Evolutionary conservation across 2,888 invertebrate species (phyloP).

Genomic region (Heterodera filipjevi): DNA sequence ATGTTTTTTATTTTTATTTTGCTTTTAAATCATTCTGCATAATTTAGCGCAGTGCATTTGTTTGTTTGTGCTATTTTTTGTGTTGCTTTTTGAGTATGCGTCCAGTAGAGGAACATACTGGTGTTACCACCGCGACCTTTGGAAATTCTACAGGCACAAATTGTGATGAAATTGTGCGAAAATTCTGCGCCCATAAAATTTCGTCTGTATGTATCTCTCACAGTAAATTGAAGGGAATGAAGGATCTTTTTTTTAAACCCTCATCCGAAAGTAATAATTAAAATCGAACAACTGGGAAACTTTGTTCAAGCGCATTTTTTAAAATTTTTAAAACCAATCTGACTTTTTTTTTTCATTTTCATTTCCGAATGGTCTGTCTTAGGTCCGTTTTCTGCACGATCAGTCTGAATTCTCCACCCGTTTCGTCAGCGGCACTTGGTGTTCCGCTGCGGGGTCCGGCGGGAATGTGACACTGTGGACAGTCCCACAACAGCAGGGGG

Average conservation of each 20-base stretch:
- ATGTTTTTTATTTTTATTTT: too few species aligned
- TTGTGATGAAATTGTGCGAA: not conserved
- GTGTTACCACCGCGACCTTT: not conserved
- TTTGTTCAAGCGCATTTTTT: too few species aligned
- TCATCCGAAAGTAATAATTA: too few species aligned
- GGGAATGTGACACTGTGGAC: not conserved
- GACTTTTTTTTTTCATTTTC: too few species aligned
- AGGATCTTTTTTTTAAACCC: too few species aligned
- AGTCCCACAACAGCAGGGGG: not conserved
- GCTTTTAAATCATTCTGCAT: too few species aligned
- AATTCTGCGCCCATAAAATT: not conserved
- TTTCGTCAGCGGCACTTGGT: slow-evolving; percentile 23
- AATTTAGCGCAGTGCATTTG: too few species aligned
- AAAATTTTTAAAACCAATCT: too few species aligned
- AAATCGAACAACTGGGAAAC: too few species aligned
- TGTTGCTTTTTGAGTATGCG: not conserved
- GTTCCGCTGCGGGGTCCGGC: not conserved
- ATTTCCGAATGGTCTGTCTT: not conserved
- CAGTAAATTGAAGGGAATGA: too few species aligned
- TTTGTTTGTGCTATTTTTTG: too few species aligned
- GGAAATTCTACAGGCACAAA: not conserved
- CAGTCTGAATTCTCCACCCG: slow-evolving; percentile 16
- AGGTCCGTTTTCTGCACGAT: slow-evolving; percentile 25
- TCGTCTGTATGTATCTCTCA: not conserved
- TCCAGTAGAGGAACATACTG: not conserved